Conservation (phyloP, 1,140 invertebrate genomes). For the Maniola jurtina region DNA sequence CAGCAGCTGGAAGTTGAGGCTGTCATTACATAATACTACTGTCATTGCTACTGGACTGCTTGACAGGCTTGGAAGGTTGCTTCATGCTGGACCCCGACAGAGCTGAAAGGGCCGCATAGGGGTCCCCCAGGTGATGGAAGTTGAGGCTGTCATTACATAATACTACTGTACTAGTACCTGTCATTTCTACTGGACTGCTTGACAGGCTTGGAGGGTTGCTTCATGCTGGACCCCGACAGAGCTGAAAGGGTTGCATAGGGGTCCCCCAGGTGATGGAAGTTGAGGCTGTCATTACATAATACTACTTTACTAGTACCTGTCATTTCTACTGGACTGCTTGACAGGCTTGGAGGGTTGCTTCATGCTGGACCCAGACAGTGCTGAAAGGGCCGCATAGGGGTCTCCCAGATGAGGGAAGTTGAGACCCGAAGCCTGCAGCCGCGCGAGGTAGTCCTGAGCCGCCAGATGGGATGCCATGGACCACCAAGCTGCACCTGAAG, state of each 20-base stretch:
- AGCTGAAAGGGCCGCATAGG: constrained; percentile 77
- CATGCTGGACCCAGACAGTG: constrained; percentile 48
- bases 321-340: constrained; percentile 54
- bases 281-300: constrained; percentile 74
- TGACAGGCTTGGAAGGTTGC: constrained; percentile 55
- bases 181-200: too few relatives aligned
- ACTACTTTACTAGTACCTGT: too few relatives aligned
- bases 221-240: constrained; percentile 48
- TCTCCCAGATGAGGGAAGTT: constrained; percentile 79
- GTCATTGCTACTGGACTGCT: too few relatives aligned
- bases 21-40: too few relatives aligned
- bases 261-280: constrained; percentile 78
- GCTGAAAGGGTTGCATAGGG: constrained; percentile 78
- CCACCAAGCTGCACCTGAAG: constrained; percentile 89
- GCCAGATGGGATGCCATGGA: constrained; percentile 91
- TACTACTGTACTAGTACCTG: too few relatives aligned
- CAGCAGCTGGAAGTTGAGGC: constrained; percentile 81
- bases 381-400: constrained; percentile 77
- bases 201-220: constrained; percentile 58
- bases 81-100: constrained; percentile 54
- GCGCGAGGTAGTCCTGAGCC: constrained; percentile 90
- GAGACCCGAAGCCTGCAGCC: constrained; percentile 87
- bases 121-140: constrained; percentile 77
- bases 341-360: constrained; percentile 61
- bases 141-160: constrained; percentile 77